Conservation (phyloP, 2,113 vertebrate species). For the Holacanthus passer region DNA sequence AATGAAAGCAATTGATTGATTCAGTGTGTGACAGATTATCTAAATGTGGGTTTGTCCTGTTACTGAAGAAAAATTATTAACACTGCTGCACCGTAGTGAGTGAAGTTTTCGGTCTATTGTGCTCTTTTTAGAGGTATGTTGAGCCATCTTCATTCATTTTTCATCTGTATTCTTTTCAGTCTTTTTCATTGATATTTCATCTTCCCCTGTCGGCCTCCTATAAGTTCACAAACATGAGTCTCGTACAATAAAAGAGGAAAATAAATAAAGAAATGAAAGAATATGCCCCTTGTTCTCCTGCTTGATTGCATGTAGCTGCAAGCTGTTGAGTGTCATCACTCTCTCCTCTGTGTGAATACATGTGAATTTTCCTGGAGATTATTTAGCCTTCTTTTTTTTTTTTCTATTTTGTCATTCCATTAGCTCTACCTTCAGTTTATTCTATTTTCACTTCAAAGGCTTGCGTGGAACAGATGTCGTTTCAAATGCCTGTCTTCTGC, state of each 20-base stretch:
- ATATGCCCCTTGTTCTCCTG: constrained; percentile 52
- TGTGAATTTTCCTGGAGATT: constrained; percentile 76
- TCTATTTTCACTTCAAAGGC: constrained; percentile 84
- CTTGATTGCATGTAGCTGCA: constrained; percentile 62
- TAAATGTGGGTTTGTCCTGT: not conserved
- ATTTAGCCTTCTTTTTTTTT: constrained; percentile 69
- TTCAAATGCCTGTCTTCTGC: constrained; percentile 83
- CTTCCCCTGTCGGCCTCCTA: constrained; percentile 10
- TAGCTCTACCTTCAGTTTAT: constrained; percentile 79
- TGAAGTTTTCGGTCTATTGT: constrained; percentile 13
- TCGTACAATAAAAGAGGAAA: constrained; percentile 20
- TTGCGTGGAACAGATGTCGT: constrained; percentile 83
- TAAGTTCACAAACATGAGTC: constrained; percentile 39
- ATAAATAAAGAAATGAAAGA: constrained; percentile 52
- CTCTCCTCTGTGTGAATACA: constrained; percentile 70
- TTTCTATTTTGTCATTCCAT: constrained; percentile 77
- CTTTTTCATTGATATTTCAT: constrained; percentile 43
- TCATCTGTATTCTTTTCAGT: constrained; percentile 18
- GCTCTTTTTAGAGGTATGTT: constrained; percentile 8
- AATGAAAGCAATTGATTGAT: constrained; percentile 11
- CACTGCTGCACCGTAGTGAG: not conserved
- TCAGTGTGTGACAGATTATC: no score
- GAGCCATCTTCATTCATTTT: constrained; percentile 25
- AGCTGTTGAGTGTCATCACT: constrained; percentile 67
- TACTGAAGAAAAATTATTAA: not conserved